Evolutionary conservation across 2,113 vertebrate genomes (phyloP).

Genomic region (Hiodon tergisus): DNA sequence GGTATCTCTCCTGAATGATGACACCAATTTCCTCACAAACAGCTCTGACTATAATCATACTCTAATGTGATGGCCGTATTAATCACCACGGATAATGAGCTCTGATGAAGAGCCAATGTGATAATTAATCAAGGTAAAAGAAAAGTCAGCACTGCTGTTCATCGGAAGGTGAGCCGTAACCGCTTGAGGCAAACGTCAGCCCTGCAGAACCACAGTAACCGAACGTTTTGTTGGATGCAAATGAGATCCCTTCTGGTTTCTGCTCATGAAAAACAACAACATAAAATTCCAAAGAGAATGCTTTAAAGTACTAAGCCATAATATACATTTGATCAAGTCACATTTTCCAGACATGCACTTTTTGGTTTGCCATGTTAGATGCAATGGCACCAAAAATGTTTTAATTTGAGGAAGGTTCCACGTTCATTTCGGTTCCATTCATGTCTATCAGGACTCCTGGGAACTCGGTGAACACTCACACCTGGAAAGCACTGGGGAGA

Average conservation of each 20-base stretch:
- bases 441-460: neutral
- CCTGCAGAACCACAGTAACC: too few species aligned
- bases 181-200: slow-evolving; percentile 10
- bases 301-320: too few species aligned
- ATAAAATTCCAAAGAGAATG: too few species aligned
- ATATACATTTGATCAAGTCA: neutral
- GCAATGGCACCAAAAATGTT: too few species aligned
- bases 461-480: neutral
- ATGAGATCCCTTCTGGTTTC: too few species aligned
- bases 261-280: neutral
- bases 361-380: neutral
- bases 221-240: too few species aligned
- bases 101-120: neutral
- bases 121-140: neutral
- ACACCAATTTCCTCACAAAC: neutral
- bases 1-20: neutral
- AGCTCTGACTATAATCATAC: too few species aligned
- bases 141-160: neutral
- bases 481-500: neutral
- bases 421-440: neutral
- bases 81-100: slow-evolving; percentile 20
- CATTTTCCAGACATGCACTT: neutral
- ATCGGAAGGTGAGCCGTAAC: slow-evolving; percentile 29
- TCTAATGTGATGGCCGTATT: neutral
- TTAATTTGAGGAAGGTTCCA: neutral